These are phyloP conservation scores for Allophyes oxyacanthae DNA, from an alignment of 2,888 invertebrate genomes.

Conservation along the genomic window DNA sequence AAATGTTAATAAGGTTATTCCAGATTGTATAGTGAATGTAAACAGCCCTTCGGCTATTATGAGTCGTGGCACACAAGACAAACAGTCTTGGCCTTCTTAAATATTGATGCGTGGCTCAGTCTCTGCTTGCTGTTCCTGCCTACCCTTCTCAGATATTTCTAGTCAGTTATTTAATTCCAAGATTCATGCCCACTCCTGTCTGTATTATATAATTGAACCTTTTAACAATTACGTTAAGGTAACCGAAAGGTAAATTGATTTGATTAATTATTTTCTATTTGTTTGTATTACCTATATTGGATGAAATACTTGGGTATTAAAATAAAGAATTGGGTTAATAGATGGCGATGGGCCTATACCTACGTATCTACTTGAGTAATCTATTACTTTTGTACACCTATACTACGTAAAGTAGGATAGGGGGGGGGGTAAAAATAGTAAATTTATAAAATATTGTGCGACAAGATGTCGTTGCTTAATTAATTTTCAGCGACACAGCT, in stretches of 20 bases:
- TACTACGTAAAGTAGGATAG: no score
- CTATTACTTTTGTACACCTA: no score
- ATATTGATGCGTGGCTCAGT: conserved; percentile 77
- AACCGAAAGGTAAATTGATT: conserved; percentile 28
- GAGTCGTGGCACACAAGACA: conserved; percentile 80
- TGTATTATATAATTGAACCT: conserved; percentile 46
- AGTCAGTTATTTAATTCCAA: conserved; percentile 58
- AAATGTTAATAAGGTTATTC: conserved; percentile 80
- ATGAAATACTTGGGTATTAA: no score
- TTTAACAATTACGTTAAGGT: conserved; percentile 27
- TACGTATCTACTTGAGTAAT: no score
- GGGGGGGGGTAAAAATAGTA: not conserved
- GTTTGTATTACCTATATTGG: not conserved
- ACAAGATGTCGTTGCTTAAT: conserved; percentile 16
- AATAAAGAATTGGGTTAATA: no score
- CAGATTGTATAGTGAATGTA: conserved; percentile 78
- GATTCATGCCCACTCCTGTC: conserved; percentile 42
- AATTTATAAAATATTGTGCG: not conserved
- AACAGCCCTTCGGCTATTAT: conserved; percentile 81
- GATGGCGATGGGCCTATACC: no score
- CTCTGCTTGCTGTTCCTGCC: conserved; percentile 30
- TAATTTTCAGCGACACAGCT: conserved; percentile 36
- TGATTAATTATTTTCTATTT: conserved; percentile 18
- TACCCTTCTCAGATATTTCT: conserved; percentile 40
- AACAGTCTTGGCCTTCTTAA: conserved; percentile 77